A percentile compares a stretch with the other conserved stretches of the same genome.
Conservation (phyloP, 2,888 invertebrate genomes). For the Metacarcinus magister region DNA sequence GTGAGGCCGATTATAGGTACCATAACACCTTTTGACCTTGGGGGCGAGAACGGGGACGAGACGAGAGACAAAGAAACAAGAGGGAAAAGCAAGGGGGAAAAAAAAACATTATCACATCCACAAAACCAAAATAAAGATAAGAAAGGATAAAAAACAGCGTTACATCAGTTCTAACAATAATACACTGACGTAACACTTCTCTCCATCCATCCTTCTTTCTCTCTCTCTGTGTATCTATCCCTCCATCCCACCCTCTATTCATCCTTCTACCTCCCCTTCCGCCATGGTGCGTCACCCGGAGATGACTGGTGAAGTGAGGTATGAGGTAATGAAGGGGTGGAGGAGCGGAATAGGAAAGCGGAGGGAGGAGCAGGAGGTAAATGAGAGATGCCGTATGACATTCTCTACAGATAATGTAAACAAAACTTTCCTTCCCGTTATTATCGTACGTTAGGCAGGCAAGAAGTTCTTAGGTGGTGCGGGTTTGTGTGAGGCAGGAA, state of each 20-base stretch:
- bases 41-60: too few species aligned
- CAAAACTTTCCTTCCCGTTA: not conserved
- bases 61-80: too few species aligned
- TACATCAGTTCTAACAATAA: too few species aligned
- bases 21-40: too few species aligned
- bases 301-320: constrained; percentile 32
- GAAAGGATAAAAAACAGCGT: too few species aligned
- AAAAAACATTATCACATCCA: too few species aligned
- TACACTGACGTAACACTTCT: too few species aligned
- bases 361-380: not conserved
- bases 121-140: too few species aligned
- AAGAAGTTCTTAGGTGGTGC: not conserved
- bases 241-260: not conserved
- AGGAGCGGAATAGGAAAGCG: not conserved
- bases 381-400: not conserved
- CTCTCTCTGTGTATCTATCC: not conserved
- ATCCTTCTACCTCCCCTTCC: not conserved
- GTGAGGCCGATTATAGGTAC: too few species aligned
- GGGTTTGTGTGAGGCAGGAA: not conserved
- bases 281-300: not conserved
- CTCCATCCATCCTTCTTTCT: not conserved
- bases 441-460: constrained; percentile 17
- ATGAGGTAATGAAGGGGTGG: not conserved
- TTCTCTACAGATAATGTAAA: not conserved
- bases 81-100: too few species aligned